Evolutionary conservation across 1,140 invertebrate genomes (phyloP), one percentile per base, ranked within the genome.

Genomic region (Mizuhopecten yessoensis): DNA sequence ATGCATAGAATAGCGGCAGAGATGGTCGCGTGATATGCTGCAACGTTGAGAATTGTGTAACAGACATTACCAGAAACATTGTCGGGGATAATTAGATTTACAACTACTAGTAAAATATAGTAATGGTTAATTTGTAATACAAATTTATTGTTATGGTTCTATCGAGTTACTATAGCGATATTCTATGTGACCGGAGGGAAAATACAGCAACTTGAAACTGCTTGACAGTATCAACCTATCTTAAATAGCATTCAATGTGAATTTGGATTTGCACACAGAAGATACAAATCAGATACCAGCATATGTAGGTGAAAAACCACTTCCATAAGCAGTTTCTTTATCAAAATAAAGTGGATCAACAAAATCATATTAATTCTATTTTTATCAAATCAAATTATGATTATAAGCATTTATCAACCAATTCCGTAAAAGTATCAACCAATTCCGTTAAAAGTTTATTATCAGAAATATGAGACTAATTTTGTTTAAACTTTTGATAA

Each of bases 81-180:
- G 57, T 75, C 57, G 57, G 57, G 57, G n/a, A n/a, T 75, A 75
- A 75, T 75, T 75, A 75, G 57, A 75, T 75, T 75, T 75, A 75
- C 57, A 75, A 75, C 57, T 75, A 75, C 57, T 75, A 75, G 57
- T 75, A 75, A 75, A 75, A 75, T 75, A 75, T 75, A 75, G 57
- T 75, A 75, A 75, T 29, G 57, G n/a, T n/a, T 75, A 75, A 75
- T 75, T 75, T 75, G 57, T 75, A 29, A 75, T 75, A 75, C 57
- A 75, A 75, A 75, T 75, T 75, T 75, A 75, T 75, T 75, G 57
- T 75, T 75, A 75, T 75, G n/a, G 57, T 75, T 75, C 57, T 75
- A 75, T 75, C 5, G 29, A 75, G 57, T 75, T 75, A 75, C 57
- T 17, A 75, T 75, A n/a, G 57, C 11, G 57, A 75, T 75, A 75